Percentiles rank a stretch among this genome's conserved stretches.
phyloP scores from a whole-genome alignment of 2,888 invertebrate genomes.

The Masnerella sp. region DNA sequence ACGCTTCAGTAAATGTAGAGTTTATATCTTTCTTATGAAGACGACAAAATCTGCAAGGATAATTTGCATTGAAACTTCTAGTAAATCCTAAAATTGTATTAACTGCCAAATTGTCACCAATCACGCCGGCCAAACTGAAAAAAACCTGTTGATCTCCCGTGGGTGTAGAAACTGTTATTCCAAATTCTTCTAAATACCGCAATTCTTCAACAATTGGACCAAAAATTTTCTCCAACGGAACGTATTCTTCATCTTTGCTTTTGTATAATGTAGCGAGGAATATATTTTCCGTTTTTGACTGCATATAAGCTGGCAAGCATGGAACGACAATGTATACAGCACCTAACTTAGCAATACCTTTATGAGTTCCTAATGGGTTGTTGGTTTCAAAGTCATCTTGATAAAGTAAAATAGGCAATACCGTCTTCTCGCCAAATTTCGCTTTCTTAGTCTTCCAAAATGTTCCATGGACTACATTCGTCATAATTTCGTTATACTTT shows the following conservation, averaged over 20 bases:
- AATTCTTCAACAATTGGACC: neutral
- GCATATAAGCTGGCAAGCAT: neutral
- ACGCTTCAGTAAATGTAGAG: neutral
- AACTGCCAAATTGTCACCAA: constrained; percentile 6
- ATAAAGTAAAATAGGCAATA: constrained; percentile 49
- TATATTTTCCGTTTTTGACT: constrained; percentile 10
- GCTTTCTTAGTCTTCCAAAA: constrained; percentile 36
- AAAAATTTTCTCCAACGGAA: constrained; percentile 8
- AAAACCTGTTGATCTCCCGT: neutral
- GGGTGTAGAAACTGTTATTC: neutral
- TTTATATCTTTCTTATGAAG: constrained; percentile 3
- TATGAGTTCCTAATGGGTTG: constrained; percentile 13
- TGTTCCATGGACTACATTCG: constrained; percentile 52
- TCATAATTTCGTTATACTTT: constrained; percentile 14
- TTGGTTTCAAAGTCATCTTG: constrained; percentile 22
- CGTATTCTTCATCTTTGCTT: neutral
- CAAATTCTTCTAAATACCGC: neutral
- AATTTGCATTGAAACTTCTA: constrained; percentile 36
- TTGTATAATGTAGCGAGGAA: constrained; percentile 6
- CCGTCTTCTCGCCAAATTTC: constrained; percentile 16
- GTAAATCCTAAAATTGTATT: constrained; percentile 19
- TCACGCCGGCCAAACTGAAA: constrained; percentile 1
- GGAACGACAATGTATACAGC: constrained; percentile 5
- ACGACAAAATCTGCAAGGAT: constrained; percentile 38
- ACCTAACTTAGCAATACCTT: constrained; percentile 1